Percentiles rank a stretch among this genome's conserved stretches.
phyloP scores from a whole-genome alignment of 1,140 invertebrate genomes.

The Pteromalus puparum region DNA sequence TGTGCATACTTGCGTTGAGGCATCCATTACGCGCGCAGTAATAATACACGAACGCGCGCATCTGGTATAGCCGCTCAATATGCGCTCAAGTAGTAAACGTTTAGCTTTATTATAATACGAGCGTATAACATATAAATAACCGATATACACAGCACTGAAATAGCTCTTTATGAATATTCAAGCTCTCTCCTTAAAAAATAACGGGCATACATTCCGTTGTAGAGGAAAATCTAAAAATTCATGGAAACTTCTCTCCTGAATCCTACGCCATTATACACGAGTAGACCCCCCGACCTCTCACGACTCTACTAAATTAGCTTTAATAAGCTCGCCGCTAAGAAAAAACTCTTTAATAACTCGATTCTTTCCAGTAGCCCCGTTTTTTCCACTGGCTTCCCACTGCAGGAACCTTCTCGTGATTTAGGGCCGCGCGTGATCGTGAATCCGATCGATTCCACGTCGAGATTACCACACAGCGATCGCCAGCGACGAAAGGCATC shows the following conservation, averaged over 20 bases:
- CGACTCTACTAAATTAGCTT: conserved; percentile 25
- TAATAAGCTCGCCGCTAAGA: conserved; percentile 11
- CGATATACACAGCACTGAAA: neutral
- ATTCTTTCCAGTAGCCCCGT: conserved; percentile 34
- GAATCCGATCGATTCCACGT: conserved; percentile 48
- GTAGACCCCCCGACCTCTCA: neutral
- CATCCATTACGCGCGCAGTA: conserved; percentile 8
- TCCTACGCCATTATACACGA: neutral
- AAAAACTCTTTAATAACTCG: conserved; percentile 26
- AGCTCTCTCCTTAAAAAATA: neutral
- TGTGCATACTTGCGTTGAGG: neutral
- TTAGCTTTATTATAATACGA: conserved; percentile 13
- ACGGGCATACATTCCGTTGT: neutral
- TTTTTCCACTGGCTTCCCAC: neutral
- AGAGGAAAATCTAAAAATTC: neutral
- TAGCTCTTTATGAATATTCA: neutral
- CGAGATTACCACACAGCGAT: conserved; percentile 20
- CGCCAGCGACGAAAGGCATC: neutral
- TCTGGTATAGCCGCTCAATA: neutral
- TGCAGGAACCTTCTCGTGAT: neutral
- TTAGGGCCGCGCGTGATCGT: neutral
- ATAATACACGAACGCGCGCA: neutral
- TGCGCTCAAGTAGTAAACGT: conserved; percentile 14
- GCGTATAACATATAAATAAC: neutral
- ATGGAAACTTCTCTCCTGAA: no score